These are phyloP conservation scores for Cepphus grylle DNA, from an alignment of 2,113 vertebrate species.

Conservation along the genomic window DNA sequence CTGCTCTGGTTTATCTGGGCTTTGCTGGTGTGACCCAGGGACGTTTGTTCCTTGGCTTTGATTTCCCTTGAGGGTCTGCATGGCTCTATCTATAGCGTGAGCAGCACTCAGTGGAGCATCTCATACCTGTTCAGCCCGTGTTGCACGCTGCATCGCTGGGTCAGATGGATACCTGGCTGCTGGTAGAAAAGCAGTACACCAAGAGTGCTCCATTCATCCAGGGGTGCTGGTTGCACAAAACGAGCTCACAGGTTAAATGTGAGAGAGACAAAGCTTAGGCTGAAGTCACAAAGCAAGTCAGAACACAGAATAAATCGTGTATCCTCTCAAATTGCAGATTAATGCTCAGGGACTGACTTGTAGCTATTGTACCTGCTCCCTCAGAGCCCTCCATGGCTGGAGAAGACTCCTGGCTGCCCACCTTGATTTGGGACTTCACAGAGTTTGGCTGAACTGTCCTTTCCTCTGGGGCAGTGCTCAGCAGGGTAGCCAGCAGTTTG, in stretches of 20 bases:
- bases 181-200: not conserved
- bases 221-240: not conserved
- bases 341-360: not conserved
- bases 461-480: not conserved
- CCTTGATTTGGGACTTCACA: not conserved
- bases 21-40: not conserved
- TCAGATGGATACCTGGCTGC: not conserved
- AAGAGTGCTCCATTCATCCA: not conserved
- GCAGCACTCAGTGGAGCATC: not conserved
- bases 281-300: not conserved
- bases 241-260: not conserved
- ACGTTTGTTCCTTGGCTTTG: not conserved
- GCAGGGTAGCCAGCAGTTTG: not conserved
- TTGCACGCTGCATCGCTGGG: rapidly evolving
- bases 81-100: not conserved
- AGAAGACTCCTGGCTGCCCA: not conserved
- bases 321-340: not conserved
- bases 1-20: not conserved
- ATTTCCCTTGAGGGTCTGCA: not conserved
- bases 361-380: not conserved
- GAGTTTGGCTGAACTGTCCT: not conserved
- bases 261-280: not conserved
- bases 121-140: not conserved
- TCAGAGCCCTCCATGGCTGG: not conserved
- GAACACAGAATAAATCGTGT: not conserved